These are phyloP conservation scores for Raja brachyura DNA, from an alignment of 2,113 vertebrate species.

Conservation along the genomic window DNA sequence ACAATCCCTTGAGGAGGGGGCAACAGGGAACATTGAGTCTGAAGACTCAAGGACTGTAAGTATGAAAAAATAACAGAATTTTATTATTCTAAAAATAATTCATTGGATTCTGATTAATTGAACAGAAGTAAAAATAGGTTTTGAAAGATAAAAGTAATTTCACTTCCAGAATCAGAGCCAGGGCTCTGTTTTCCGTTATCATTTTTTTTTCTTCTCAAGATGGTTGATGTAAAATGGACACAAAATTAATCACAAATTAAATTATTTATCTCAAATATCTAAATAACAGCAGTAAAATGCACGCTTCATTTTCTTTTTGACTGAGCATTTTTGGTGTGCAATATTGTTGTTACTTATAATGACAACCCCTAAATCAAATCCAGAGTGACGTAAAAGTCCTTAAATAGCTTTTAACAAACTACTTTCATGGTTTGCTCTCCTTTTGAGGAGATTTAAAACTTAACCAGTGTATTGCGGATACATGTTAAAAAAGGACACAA, in stretches of 20 bases:
- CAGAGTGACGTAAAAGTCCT: no score
- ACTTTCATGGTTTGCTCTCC: no score
- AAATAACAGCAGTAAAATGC: not conserved
- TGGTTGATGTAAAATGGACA: not conserved
- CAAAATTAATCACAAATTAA: not conserved
- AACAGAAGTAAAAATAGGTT: not conserved
- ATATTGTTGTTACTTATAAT: no score
- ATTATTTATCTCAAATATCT: not conserved
- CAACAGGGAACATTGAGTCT: not conserved
- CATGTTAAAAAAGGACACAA: no score
- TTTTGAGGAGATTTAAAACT: no score
- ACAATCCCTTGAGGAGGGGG: not conserved
- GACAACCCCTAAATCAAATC: no score
- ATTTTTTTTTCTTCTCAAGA: not conserved
- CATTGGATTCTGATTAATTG: not conserved
- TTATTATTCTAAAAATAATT: not conserved
- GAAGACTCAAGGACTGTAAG: not conserved
- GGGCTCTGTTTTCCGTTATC: not conserved
- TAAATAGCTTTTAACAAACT: no score
- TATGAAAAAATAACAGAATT: not conserved
- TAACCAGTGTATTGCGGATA: no score
- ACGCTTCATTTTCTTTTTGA: no score
- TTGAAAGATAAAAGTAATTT: not conserved
- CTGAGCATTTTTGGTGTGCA: no score
- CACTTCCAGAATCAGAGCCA: not conserved